These are phyloP conservation scores for Pterobdella sp. DNA, from an alignment of 2,888 invertebrate genomes.

Conservation along the genomic window DNA sequence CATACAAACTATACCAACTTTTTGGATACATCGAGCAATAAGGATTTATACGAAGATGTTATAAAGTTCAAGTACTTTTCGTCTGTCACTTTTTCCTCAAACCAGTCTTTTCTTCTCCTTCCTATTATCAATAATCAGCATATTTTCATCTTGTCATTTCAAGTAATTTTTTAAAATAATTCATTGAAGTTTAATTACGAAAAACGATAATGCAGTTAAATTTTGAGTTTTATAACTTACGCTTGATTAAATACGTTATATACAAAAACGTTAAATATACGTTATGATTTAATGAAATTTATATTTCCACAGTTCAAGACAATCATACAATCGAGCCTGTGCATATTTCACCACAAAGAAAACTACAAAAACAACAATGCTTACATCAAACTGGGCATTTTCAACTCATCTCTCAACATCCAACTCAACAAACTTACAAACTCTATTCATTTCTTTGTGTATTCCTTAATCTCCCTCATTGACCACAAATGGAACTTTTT, in stretches of 20 bases:
- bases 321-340: not conserved
- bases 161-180: not conserved
- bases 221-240: too few species aligned
- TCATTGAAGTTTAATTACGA: too few species aligned
- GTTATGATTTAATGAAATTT: too few species aligned
- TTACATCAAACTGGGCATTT: not conserved
- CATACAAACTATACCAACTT: not conserved
- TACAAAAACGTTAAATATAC: too few species aligned
- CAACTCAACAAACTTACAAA: not conserved
- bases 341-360: not conserved
- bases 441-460: not conserved
- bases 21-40: not conserved
- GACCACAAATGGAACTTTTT: not conserved
- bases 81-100: not conserved
- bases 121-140: not conserved
- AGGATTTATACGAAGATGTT: not conserved
- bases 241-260: too few species aligned
- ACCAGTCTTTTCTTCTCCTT: not conserved
- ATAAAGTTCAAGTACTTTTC: not conserved
- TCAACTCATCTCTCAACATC: not conserved
- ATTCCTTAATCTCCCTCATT: not conserved
- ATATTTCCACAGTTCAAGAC: constrained; percentile 6
- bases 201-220: too few species aligned
- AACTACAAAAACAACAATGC: not conserved
- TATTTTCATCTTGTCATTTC: not conserved